Percentiles rank a stretch among this genome's conserved stretches.
phyloP scores from a whole-genome alignment of 1,140 invertebrate genomes.

The Anthonomus grandis region DNA sequence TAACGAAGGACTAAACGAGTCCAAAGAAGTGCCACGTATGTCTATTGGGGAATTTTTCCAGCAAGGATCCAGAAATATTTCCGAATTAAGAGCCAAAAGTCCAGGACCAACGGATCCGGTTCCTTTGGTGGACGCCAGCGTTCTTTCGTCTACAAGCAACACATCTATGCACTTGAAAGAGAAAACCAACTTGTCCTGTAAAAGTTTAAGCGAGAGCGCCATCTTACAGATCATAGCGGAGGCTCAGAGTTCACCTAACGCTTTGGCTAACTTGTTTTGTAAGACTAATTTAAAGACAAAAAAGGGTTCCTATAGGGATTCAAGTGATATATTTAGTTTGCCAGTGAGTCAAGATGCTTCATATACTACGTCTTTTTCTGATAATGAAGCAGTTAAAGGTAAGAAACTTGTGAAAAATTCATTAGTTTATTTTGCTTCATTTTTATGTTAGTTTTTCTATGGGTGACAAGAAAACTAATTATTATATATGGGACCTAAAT shows the following conservation, averaged over 20 bases:
- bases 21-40: constrained; percentile 18
- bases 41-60: constrained; percentile 41
- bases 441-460: no score
- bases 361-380: constrained; percentile 25
- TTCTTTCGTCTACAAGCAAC: constrained; percentile 3
- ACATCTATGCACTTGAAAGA: background rate
- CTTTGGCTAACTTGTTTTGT: constrained; percentile 26
- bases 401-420: no score
- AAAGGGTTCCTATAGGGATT: background rate
- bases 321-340: constrained; percentile 14
- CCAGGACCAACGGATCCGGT: constrained; percentile 28
- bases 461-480: no score
- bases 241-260: constrained; percentile 25
- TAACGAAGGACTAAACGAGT: constrained; percentile 7
- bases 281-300: constrained; percentile 8
- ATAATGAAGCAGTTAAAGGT: constrained; percentile 25
- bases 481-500: no score
- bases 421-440: no score
- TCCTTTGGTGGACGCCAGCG: constrained; percentile 27
- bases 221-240: constrained; percentile 29
- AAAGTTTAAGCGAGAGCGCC: constrained; percentile 31
- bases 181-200: background rate
- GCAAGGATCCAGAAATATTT: constrained; percentile 31
- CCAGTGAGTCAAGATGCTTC: constrained; percentile 25
- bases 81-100: constrained; percentile 26